phyloP scores from a whole-genome alignment of 2,797 vertebrate species.

The Thamnophis elegans region DNA sequence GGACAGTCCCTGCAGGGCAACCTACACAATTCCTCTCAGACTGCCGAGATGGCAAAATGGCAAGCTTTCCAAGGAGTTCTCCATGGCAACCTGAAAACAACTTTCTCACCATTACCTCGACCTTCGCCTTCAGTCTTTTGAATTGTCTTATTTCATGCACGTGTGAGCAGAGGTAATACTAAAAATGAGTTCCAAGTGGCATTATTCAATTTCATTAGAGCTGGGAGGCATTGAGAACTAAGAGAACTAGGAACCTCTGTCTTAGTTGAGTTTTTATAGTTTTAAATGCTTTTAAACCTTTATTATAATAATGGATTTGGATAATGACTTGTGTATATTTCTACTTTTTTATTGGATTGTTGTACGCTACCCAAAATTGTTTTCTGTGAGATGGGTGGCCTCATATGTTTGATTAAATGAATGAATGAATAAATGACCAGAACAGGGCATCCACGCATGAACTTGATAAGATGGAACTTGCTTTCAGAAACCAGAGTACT shows the following conservation, averaged over 20 bases:
- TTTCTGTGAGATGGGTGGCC: not conserved
- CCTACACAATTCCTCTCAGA: not conserved
- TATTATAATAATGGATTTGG: not conserved
- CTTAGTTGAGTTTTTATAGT: not conserved
- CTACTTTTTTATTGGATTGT: not conserved
- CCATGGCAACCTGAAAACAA: not conserved
- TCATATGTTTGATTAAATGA: not conserved
- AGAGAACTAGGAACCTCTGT: not conserved
- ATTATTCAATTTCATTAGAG: slow-evolving; percentile 54
- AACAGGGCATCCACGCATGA: fast-evolving
- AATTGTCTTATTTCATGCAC: not conserved
- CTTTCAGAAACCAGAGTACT: not conserved
- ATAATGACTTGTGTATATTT: not conserved
- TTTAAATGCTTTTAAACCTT: not conserved
- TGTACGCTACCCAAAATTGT: not conserved
- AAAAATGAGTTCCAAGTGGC: slow-evolving; percentile 51
- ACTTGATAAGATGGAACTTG: fast-evolving
- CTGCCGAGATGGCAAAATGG: fast-evolving
- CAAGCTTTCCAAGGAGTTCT: not conserved
- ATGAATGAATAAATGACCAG: not conserved
- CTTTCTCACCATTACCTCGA: not conserved
- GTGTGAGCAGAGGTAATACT: slow-evolving; percentile 19
- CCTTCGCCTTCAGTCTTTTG: slow-evolving; percentile 56
- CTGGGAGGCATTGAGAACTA: not conserved
- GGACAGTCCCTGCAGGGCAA: not conserved